These are phyloP conservation scores for Phallusia fumigata DNA, from an alignment of 23 tunicate genomes.

Conservation along the genomic window DNA sequence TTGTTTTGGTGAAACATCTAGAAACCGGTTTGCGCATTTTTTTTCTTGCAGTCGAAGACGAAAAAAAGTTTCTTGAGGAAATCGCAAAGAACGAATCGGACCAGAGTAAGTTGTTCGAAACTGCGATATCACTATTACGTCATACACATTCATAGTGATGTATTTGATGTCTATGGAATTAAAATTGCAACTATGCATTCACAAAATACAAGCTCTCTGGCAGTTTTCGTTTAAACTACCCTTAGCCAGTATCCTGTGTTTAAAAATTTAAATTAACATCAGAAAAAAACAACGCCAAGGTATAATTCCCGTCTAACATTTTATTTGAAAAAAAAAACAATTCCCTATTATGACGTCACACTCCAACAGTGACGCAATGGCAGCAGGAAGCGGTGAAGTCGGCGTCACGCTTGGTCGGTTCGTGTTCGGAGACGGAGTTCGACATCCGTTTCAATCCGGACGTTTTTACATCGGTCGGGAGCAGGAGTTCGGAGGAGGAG, in stretches of 20 bases:
- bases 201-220: too few relatives aligned
- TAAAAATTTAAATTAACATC: too few relatives aligned
- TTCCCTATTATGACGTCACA: too few relatives aligned
- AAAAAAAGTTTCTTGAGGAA: not conserved
- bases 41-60: not conserved
- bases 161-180: too few relatives aligned
- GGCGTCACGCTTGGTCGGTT: constrained; percentile 76
- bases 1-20: too few relatives aligned
- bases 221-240: too few relatives aligned
- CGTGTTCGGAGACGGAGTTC: constrained; percentile 75
- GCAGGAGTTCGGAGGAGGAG: constrained; percentile 59
- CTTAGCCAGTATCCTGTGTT: too few relatives aligned
- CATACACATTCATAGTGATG: too few relatives aligned
- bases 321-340: too few relatives aligned
- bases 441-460: constrained; percentile 96
- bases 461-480: constrained; percentile 64
- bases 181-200: too few relatives aligned
- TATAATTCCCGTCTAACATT: too few relatives aligned
- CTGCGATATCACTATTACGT: not conserved
- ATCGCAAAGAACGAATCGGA: not conserved
- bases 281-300: too few relatives aligned
- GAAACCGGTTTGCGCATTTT: not conserved
- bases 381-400: constrained; percentile 67
- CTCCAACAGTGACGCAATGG: constrained; percentile 47
- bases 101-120: not conserved